Evolutionary conservation across 2,797 vertebrate genomes (phyloP).

Genomic region (Urophycis tenuis): DNA sequence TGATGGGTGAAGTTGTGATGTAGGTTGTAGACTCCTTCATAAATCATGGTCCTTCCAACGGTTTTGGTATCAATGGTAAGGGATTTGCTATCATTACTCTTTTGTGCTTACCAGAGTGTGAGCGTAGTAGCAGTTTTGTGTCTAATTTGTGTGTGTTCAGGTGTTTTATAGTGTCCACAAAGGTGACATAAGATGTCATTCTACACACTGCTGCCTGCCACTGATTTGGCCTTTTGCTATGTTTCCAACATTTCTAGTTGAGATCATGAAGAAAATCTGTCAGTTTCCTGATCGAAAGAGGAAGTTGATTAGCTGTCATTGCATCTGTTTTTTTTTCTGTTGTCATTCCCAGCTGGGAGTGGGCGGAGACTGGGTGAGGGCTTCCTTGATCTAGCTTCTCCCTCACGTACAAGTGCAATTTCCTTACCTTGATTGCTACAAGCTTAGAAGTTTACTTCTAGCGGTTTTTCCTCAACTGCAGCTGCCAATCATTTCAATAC

Average conservation of each 20-base stretch:
- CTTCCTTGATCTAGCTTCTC: too few species aligned
- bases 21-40: not conserved
- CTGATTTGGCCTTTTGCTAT: not conserved
- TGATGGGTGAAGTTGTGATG: not conserved
- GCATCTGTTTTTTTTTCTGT: conserved; percentile 35
- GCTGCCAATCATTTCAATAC: too few species aligned
- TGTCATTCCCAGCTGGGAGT: too few species aligned
- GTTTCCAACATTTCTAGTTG: too few species aligned
- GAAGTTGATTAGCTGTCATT: conserved; percentile 44
- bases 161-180: not conserved
- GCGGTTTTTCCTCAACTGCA: too few species aligned
- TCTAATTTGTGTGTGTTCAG: not conserved
- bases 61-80: too few species aligned
- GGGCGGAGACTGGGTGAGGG: too few species aligned
- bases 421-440: too few species aligned
- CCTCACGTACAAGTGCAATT: too few species aligned
- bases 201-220: not conserved
- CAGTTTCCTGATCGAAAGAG: conserved; percentile 51
- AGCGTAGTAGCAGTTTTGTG: not conserved
- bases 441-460: too few species aligned
- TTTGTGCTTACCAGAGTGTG: not conserved
- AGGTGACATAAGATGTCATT: not conserved
- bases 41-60: not conserved
- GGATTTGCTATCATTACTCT: not conserved
- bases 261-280: not conserved